Evolutionary conservation across 2,113 vertebrate genomes (phyloP).

Genomic region (Oriolus oriolus): DNA sequence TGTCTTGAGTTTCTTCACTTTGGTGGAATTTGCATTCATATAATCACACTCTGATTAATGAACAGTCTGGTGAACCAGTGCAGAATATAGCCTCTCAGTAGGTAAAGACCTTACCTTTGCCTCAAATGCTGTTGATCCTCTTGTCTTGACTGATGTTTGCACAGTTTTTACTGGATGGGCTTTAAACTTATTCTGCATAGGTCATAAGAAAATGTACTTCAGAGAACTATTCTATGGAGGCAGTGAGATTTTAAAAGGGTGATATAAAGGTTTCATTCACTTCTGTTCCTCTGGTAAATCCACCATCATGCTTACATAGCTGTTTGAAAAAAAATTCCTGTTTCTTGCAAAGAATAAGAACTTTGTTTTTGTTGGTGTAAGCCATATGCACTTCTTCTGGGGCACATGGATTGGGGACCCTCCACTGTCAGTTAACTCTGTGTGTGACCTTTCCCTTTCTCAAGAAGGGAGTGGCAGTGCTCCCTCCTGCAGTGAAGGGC

Average conservation of each 20-base stretch:
- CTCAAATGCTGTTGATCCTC: neutral
- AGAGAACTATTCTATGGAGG: neutral
- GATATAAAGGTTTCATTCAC: neutral
- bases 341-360: neutral
- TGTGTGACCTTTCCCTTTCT: neutral
- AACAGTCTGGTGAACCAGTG: neutral
- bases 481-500: neutral
- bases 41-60: neutral
- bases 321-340: neutral
- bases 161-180: neutral
- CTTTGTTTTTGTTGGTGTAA: neutral
- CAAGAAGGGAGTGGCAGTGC: neutral
- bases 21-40: neutral
- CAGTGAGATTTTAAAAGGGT: neutral
- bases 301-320: neutral
- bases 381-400: neutral
- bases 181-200: neutral
- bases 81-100: neutral
- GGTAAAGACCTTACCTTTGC: neutral
- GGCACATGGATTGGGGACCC: neutral
- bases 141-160: neutral
- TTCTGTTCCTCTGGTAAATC: neutral
- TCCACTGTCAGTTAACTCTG: neutral
- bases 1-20: neutral
- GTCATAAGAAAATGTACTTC: neutral